Evolutionary conservation across 2,113 vertebrate species (phyloP).

Genomic region (western clawed frog (Xenopus tropicalis)): DNA sequence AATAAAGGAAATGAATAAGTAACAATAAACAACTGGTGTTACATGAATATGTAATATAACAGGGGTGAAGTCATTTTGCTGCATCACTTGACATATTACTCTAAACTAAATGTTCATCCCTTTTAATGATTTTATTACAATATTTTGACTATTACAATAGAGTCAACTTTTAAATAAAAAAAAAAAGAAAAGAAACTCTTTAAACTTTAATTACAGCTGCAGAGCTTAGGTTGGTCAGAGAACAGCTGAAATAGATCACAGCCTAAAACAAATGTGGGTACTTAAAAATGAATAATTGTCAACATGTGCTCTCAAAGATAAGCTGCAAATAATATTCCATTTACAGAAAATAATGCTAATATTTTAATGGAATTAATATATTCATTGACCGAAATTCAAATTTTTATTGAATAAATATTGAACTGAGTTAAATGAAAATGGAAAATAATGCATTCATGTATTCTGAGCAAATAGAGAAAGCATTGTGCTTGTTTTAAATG

Average conservation of each 20-base stretch:
- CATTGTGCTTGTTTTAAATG: background rate
- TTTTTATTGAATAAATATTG: slow-evolving; percentile 6
- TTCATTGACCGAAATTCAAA: slow-evolving; percentile 1
- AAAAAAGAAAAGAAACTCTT: background rate
- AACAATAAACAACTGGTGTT: no score
- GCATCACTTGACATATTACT: no score
- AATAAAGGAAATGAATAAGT: no score
- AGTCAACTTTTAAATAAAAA: no score
- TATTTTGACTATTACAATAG: no score
- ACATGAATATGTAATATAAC: no score
- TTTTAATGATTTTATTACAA: no score
- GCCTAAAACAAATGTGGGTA: slow-evolving; percentile 1
- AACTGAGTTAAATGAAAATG: slow-evolving; percentile 3
- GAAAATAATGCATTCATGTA: background rate
- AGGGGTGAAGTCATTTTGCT: no score
- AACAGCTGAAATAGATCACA: slow-evolving; percentile 1
- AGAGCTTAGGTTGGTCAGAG: background rate
- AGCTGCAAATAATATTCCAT: background rate
- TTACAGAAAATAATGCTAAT: slow-evolving; percentile 6
- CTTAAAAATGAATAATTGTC: slow-evolving; percentile 1
- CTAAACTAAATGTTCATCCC: no score
- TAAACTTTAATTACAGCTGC: background rate
- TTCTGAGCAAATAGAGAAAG: background rate
- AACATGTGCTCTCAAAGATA: slow-evolving; percentile 1
- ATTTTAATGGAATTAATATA: slow-evolving; percentile 1